Conservation (phyloP, 2,113 vertebrate species). For the Panthera leo region DNA sequence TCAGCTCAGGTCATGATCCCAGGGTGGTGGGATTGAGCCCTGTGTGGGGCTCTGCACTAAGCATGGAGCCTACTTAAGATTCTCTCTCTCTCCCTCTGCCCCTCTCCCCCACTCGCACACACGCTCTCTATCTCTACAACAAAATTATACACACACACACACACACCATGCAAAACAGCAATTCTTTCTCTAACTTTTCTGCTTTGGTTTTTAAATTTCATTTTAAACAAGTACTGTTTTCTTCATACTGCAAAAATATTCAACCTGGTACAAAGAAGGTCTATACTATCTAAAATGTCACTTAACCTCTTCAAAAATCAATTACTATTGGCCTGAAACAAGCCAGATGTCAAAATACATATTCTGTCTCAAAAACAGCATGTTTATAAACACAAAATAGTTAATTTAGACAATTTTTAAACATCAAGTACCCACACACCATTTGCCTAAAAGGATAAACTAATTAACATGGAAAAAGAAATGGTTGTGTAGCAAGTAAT, state of each 20-base stretch:
- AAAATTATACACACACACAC: no score
- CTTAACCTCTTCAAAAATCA: slow-evolving; percentile 45
- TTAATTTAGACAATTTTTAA: neutral
- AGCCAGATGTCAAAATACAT: neutral
- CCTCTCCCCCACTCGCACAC: no score
- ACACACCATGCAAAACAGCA: neutral
- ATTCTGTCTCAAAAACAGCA: neutral
- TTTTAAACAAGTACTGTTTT: neutral
- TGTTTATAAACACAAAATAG: slow-evolving; percentile 23
- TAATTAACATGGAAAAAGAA: neutral
- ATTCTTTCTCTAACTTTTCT: neutral
- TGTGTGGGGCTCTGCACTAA: no score
- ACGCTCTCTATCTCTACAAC: no score
- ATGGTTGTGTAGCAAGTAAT: neutral
- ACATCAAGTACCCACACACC: neutral
- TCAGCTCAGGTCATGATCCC: no score
- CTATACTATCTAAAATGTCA: neutral
- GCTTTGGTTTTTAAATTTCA: neutral
- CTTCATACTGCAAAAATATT: slow-evolving; percentile 26
- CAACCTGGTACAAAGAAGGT: neutral
- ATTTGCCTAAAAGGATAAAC: slow-evolving; percentile 20
- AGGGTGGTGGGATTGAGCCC: no score
- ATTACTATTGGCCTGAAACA: neutral
- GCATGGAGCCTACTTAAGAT: no score
- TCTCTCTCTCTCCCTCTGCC: no score